Evolutionary conservation across 2,888 invertebrate genomes (phyloP).

Genomic region (Noctua fimbriata): DNA sequence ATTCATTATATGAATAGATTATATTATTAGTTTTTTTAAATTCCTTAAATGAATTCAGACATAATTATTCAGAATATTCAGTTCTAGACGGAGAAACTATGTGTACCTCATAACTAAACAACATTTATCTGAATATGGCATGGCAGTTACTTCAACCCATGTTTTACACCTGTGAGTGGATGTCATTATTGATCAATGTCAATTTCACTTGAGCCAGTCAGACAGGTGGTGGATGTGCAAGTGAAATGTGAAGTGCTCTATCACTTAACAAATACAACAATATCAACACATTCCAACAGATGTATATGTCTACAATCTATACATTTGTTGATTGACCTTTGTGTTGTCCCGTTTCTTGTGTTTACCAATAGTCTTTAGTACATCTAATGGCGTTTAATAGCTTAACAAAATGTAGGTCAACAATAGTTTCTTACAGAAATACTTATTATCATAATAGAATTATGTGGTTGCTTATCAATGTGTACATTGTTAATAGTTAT

Average conservation of each 20-base stretch:
- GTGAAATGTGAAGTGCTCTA: slow-evolving; percentile 28
- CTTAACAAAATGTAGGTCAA: slow-evolving; percentile 37
- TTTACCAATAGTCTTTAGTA: slow-evolving; percentile 29
- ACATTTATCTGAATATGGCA: not conserved
- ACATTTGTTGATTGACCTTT: slow-evolving; percentile 50
- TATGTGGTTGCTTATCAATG: slow-evolving; percentile 21
- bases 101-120: not conserved
- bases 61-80: slow-evolving; percentile 9
- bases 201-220: slow-evolving; percentile 27
- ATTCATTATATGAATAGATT: slow-evolving; percentile 4
- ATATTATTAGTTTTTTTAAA: not conserved
- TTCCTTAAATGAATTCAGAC: slow-evolving; percentile 9
- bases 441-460: slow-evolving; percentile 25
- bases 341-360: slow-evolving; percentile 29
- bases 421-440: slow-evolving; percentile 26
- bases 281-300: slow-evolving; percentile 21
- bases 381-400: slow-evolving; percentile 19
- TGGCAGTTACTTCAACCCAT: not conserved
- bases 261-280: slow-evolving; percentile 50
- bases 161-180: not conserved
- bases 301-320: slow-evolving; percentile 13
- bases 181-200: slow-evolving; percentile 9
- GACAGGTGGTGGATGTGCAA: slow-evolving; percentile 50
- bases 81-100: slow-evolving; percentile 2
- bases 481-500: slow-evolving; percentile 26